Percentiles rank a stretch among this genome's conserved stretches.
Evolutionary conservation across 2,797 vertebrate genomes (phyloP).

Genomic region (Dendrocincla tyrannina): DNA sequence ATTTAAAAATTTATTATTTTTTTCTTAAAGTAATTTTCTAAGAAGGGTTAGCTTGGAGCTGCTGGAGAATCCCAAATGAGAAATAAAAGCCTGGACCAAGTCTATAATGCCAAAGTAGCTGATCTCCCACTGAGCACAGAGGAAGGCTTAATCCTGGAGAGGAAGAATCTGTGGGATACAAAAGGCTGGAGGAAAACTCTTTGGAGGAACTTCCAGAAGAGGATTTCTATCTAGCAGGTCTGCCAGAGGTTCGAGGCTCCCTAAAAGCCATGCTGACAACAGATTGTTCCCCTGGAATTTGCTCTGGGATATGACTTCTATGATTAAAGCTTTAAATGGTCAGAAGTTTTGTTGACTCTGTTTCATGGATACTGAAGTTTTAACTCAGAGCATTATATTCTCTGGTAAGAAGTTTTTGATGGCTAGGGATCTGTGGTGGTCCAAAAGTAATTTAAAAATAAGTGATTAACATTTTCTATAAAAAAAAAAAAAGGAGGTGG

Average conservation of each 20-base stretch:
- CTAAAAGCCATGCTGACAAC: not conserved
- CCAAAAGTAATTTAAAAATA: conserved; percentile 12
- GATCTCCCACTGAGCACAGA: not conserved
- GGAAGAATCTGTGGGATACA: not conserved
- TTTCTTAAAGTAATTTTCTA: not conserved
- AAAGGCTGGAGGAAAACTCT: not conserved
- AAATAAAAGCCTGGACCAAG: not conserved
- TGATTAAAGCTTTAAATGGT: not conserved
- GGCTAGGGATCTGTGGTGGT: not conserved
- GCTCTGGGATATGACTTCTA: not conserved
- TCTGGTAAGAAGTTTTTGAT: not conserved
- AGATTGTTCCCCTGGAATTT: not conserved
- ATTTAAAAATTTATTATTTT: not conserved
- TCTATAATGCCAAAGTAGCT: not conserved
- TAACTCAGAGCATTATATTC: not conserved
- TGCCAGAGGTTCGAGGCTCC: not conserved
- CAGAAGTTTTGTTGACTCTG: not conserved
- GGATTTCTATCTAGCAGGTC: not conserved
- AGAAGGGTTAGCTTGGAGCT: not conserved
- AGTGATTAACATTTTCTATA: not conserved
- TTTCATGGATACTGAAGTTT: not conserved
- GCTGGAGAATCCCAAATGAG: not conserved
- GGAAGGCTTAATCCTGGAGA: not conserved
- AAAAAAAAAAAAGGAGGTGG: not conserved
- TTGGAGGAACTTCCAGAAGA: not conserved